A percentile compares a stretch with the other conserved stretches of the same genome.
Evolutionary conservation across 2,888 invertebrate genomes (phyloP).

Genomic region (Melieria crassipennis): DNA sequence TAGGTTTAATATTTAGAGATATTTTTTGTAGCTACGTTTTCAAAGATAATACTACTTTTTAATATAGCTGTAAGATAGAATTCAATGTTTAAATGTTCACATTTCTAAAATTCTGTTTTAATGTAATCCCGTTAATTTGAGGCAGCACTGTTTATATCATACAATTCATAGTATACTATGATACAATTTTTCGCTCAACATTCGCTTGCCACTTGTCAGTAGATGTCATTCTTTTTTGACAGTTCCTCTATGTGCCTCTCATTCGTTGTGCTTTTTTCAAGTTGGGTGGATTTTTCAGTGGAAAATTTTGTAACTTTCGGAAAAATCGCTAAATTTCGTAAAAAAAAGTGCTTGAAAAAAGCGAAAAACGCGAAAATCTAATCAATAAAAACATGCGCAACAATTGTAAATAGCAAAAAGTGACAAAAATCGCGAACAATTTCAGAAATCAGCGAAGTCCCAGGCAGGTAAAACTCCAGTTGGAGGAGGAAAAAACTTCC

Average conservation of each 20-base stretch:
- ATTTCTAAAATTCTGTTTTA: too few species aligned
- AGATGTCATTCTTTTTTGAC: constrained; percentile 12
- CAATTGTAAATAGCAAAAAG: neutral
- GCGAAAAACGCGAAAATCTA: neutral
- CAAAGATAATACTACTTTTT: too few species aligned
- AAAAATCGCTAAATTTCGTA: constrained; percentile 15
- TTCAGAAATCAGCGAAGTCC: neutral
- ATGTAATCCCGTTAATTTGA: too few species aligned
- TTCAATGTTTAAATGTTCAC: too few species aligned
- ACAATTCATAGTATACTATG: too few species aligned
- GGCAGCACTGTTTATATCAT: too few species aligned
- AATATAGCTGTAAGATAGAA: too few species aligned
- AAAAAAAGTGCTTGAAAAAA: neutral
- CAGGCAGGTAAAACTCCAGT: constrained; percentile 19
- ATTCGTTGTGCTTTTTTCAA: constrained; percentile 24
- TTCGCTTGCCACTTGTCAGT: constrained; percentile 13
- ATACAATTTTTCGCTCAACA: too few species aligned
- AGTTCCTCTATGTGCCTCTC: constrained; percentile 2
- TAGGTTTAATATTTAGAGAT: too few species aligned
- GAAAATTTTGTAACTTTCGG: constrained; percentile 34
- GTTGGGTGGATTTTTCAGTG: constrained; percentile 25
- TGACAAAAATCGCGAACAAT: neutral
- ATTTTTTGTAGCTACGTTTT: too few species aligned
- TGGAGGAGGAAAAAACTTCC: constrained; percentile 47
- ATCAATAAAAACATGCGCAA: neutral